Evolutionary conservation across 2,797 vertebrate genomes (phyloP).

Genomic region (Xerus rutilus): DNA sequence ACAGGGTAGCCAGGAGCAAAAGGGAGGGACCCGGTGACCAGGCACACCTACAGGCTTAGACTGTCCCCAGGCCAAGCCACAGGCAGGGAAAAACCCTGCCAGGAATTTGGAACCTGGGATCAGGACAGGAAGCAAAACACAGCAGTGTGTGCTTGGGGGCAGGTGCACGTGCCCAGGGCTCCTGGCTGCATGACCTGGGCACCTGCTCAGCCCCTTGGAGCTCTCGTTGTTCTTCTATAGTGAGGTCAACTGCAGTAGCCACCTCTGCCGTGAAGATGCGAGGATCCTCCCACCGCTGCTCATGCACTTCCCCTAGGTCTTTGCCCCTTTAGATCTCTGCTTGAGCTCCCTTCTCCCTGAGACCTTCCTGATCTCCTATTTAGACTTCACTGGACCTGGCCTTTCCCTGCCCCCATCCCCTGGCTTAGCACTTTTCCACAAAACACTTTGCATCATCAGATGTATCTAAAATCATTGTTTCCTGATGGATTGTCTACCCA

Average conservation of each 20-base stretch:
- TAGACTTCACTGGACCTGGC: neutral
- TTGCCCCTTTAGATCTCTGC: neutral
- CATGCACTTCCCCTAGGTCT: neutral
- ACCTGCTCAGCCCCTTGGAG: neutral
- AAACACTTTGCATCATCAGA: neutral
- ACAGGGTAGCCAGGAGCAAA: neutral
- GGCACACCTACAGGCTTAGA: neutral
- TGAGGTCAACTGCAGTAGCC: neutral
- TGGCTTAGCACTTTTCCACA: accelerated
- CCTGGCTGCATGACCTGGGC: neutral
- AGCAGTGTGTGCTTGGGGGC: accelerated
- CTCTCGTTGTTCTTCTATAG: neutral
- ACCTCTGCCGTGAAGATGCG: neutral
- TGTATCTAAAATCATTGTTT: accelerated
- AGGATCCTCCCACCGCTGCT: neutral
- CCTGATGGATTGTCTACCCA: neutral
- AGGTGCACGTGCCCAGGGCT: accelerated
- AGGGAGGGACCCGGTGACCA: neutral
- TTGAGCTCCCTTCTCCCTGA: neutral
- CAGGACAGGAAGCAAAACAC: neutral
- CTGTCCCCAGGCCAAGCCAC: neutral
- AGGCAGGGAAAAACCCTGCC: neutral
- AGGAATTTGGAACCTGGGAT: neutral
- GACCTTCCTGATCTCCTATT: neutral
- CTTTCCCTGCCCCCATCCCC: neutral